Percentiles rank a stretch among this genome's conserved stretches.
These are phyloP conservation scores for Capitulum mitella DNA, from an alignment of 2,888 invertebrate species.

Conservation along the genomic window DNA sequence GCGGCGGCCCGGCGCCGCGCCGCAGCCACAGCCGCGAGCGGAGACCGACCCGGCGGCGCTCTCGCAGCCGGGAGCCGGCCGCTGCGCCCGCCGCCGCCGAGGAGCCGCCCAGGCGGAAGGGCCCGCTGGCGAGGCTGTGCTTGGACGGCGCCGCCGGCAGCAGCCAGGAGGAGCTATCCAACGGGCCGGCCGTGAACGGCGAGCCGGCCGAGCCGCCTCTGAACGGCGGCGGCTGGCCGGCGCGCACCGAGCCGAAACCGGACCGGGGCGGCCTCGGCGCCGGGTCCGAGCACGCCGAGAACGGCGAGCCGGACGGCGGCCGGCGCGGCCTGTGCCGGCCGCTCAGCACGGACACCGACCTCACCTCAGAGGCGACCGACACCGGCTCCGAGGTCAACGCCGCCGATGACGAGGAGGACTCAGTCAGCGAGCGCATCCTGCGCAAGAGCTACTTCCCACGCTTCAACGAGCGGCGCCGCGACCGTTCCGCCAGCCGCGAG, in stretches of 20 bases:
- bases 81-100: not conserved
- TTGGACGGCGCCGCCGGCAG: not conserved
- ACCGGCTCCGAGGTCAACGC: not conserved
- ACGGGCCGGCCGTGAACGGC: not conserved
- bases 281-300: not conserved
- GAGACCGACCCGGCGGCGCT: not conserved
- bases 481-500: constrained; percentile 2
- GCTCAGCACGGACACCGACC: not conserved
- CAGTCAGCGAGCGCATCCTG: constrained; percentile 71
- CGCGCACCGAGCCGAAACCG: not conserved
- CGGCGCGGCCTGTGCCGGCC: not conserved
- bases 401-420: constrained; percentile 19
- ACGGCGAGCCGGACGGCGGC: not conserved
- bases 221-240: not conserved
- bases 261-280: not conserved
- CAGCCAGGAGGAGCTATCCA: not conserved
- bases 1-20: not conserved
- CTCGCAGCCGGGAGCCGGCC: not conserved
- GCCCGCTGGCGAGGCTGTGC: not conserved
- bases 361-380: not conserved
- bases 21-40: not conserved
- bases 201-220: not conserved
- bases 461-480: constrained; percentile 58
- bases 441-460: constrained; percentile 82
- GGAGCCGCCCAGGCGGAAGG: not conserved